Percentiles rank a stretch among this genome's conserved stretches.
phyloP scores from a whole-genome alignment of 2,113 vertebrate species.

The Microcebus jonahi region DNA sequence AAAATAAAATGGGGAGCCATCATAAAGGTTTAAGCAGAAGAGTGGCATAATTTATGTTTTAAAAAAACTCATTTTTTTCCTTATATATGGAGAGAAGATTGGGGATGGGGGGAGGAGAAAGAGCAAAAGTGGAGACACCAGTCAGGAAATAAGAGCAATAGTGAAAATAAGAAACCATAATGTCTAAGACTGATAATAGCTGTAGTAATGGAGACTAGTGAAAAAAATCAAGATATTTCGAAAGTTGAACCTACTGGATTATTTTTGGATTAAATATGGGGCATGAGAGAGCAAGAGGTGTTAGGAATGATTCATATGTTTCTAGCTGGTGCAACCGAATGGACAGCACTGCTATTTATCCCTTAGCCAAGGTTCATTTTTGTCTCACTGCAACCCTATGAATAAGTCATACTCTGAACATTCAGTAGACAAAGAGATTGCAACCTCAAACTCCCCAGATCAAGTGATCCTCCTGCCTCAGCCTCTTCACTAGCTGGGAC shows the following conservation, averaged over 20 bases:
- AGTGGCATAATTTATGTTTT: neutral
- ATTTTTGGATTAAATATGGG: neutral
- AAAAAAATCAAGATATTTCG: neutral
- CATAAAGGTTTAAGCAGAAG: neutral
- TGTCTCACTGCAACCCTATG: neutral
- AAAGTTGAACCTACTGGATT: neutral
- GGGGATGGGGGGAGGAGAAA: neutral
- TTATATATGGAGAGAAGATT: neutral
- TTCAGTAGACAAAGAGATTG: neutral
- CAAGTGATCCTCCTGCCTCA: too few relatives aligned
- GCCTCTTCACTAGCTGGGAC: too few relatives aligned
- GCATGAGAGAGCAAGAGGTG: neutral
- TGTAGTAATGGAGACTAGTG: neutral
- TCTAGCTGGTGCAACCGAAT: neutral
- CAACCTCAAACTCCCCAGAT: too few relatives aligned
- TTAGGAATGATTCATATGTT: neutral
- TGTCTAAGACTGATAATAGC: neutral
- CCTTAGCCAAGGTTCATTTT: neutral
- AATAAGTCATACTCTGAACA: neutral
- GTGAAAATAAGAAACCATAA: neutral
- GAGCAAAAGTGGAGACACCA: neutral
- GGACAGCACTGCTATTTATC: neutral
- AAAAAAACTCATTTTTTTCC: neutral
- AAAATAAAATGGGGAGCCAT: neutral
- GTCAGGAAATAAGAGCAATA: neutral